These are phyloP conservation scores for Chrysolophus pictus DNA, from an alignment of 2,797 vertebrate genomes.

Conservation along the genomic window DNA sequence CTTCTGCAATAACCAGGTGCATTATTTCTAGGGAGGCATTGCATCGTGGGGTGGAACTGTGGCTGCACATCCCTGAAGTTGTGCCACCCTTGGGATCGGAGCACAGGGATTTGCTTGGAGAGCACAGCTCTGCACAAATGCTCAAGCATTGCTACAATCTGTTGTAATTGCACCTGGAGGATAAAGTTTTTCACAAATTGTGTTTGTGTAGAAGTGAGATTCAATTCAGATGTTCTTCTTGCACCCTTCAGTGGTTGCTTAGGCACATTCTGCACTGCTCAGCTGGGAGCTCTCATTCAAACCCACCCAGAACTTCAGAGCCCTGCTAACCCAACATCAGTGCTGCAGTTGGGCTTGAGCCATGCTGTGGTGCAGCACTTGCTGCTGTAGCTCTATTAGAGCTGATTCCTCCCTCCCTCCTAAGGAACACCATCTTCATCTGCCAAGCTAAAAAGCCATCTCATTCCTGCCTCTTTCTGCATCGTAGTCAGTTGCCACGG, in stretches of 20 bases:
- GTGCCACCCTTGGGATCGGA: background rate
- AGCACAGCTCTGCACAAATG: accelerated
- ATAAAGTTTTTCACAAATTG: too few relatives aligned
- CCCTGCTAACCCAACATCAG: background rate
- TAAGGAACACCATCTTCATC: background rate
- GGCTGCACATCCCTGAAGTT: accelerated
- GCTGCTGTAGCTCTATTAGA: too few relatives aligned
- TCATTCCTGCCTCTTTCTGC: background rate
- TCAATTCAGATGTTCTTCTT: background rate
- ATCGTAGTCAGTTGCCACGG: background rate
- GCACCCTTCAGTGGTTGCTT: background rate
- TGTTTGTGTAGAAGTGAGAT: background rate
- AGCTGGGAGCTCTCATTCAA: background rate
- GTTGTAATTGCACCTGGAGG: accelerated
- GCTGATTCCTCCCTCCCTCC: background rate
- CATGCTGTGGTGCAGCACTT: too few relatives aligned
- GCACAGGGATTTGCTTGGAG: too few relatives aligned
- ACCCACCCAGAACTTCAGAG: background rate
- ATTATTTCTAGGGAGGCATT: background rate
- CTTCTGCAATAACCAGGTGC: background rate
- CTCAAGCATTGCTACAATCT: background rate
- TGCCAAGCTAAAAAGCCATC: background rate
- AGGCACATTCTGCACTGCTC: accelerated
- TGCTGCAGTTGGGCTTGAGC: background rate
- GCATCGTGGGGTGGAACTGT: background rate